These are phyloP conservation scores for Phrixothrix hirtus DNA, from an alignment of 2,888 invertebrate species.

Conservation along the genomic window DNA sequence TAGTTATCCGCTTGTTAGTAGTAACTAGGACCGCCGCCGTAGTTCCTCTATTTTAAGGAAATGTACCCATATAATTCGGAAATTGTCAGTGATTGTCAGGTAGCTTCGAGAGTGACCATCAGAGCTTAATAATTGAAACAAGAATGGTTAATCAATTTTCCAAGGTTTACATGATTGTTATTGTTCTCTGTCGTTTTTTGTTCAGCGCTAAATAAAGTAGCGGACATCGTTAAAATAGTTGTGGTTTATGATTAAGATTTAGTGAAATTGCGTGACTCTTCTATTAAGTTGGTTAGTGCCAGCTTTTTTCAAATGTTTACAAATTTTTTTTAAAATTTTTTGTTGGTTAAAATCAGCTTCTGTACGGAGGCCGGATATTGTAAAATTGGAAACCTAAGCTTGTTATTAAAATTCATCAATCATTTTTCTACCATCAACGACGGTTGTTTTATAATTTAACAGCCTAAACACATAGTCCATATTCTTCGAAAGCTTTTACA, in stretches of 20 bases:
- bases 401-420: conserved; percentile 36
- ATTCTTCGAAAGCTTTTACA: too few relatives aligned
- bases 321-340: conserved; percentile 21
- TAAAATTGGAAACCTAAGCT: conserved; percentile 39
- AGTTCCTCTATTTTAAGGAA: conserved; percentile 22
- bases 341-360: conserved; percentile 24
- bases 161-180: too few relatives aligned
- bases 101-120: too few relatives aligned
- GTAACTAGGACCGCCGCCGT: conserved; percentile 15
- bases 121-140: background rate
- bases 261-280: conserved; percentile 21
- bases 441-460: too few relatives aligned
- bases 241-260: conserved; percentile 18
- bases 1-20: conserved; percentile 38
- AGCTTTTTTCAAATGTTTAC: conserved; percentile 24
- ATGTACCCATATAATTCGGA: too few relatives aligned
- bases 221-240: conserved; percentile 26
- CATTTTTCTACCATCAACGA: conserved; percentile 36
- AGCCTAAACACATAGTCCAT: too few relatives aligned
- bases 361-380: conserved; percentile 38
- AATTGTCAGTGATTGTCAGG: too few relatives aligned
- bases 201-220: too few relatives aligned
- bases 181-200: too few relatives aligned
- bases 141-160: too few relatives aligned
- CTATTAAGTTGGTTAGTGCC: too few relatives aligned